Evolutionary conservation across 1,140 invertebrate genomes (phyloP).

Genomic region (Metaphire vulgaris): DNA sequence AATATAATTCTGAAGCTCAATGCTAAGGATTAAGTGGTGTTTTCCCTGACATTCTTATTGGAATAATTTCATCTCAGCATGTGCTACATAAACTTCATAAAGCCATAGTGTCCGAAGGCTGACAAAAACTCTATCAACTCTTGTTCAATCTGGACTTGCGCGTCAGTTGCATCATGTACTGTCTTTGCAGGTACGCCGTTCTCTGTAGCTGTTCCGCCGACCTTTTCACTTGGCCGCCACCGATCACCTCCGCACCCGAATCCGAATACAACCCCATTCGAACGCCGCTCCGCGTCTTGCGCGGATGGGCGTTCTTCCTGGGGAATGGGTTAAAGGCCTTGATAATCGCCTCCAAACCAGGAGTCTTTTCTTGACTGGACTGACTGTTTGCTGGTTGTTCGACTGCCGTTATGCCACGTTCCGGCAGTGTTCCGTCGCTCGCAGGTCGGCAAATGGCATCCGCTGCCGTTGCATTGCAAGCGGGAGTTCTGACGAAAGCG

Average conservation of each 20-base stretch:
- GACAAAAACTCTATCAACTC: too few relatives aligned
- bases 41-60: too few relatives aligned
- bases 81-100: too few relatives aligned
- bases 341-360: constrained; percentile 18
- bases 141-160: neutral
- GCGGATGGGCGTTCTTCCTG: constrained; percentile 36
- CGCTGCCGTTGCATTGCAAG: neutral
- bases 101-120: too few relatives aligned
- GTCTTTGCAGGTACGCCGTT: neutral
- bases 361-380: neutral
- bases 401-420: constrained; percentile 11
- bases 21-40: too few relatives aligned
- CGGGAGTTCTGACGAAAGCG: neutral
- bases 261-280: constrained; percentile 42
- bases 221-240: neutral
- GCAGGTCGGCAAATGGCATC: neutral
- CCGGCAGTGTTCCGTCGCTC: neutral
- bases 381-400: neutral
- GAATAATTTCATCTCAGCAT: too few relatives aligned
- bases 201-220: neutral
- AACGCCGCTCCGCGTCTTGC: constrained; percentile 38
- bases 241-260: too few relatives aligned
- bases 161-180: neutral
- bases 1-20: too few relatives aligned
- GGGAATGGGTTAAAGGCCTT: constrained; percentile 42